Conservation (phyloP, 2,113 vertebrate genomes). For the Conger conger region DNA sequence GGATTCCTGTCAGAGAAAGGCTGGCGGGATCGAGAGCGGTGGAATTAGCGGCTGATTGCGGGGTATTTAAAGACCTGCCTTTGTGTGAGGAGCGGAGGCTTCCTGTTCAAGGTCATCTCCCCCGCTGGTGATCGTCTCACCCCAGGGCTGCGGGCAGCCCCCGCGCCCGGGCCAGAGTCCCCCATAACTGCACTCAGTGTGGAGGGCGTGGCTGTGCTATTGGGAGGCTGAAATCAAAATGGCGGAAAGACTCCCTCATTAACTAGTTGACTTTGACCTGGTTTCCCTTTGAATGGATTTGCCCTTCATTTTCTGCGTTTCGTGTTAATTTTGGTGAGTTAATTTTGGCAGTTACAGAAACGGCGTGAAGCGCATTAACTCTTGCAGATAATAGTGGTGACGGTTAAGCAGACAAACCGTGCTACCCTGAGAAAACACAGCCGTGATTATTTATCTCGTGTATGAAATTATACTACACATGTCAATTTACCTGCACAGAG, state of each 20-base stretch:
- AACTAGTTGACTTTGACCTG: too few species aligned
- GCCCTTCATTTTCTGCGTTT: too few species aligned
- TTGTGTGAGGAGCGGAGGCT: neutral
- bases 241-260: too few species aligned
- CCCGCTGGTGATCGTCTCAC: neutral
- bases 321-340: too few species aligned
- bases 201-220: too few species aligned
- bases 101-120: neutral
- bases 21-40: neutral
- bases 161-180: neutral
- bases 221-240: too few species aligned
- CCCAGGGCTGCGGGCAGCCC: neutral
- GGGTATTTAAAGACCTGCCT: constrained; percentile 9
- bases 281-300: too few species aligned
- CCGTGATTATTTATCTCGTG: neutral
- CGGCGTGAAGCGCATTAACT: too few species aligned
- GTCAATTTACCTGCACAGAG: neutral
- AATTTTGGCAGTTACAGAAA: too few species aligned
- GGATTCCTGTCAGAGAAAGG: neutral
- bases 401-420: too few species aligned
- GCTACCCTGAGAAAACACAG: neutral
- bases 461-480: neutral
- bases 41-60: neutral
- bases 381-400: too few species aligned
- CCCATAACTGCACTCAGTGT: neutral